These are phyloP conservation scores for Hydrolagus affinis DNA, from an alignment of 2,113 vertebrate species.

Conservation along the genomic window DNA sequence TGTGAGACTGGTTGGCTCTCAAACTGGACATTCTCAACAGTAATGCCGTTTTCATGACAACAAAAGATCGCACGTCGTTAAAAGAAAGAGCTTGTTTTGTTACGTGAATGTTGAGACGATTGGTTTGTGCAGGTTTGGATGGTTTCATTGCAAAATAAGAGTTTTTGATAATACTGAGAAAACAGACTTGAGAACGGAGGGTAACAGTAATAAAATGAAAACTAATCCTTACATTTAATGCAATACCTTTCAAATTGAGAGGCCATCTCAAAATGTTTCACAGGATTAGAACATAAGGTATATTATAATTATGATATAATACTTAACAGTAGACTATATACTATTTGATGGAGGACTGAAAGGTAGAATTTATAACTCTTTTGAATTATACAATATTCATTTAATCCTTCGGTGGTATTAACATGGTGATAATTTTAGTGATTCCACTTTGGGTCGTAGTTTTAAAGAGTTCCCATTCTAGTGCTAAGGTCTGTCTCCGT, in stretches of 20 bases:
- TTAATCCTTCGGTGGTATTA: neutral
- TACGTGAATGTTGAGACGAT: neutral
- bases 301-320: too few species aligned
- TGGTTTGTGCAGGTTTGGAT: neutral
- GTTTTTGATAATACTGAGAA: neutral
- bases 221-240: too few species aligned
- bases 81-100: neutral
- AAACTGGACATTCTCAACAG: neutral
- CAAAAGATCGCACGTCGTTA: neutral
- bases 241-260: too few species aligned
- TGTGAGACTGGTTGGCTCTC: neutral
- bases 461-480: constrained; percentile 5
- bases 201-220: too few species aligned
- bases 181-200: neutral
- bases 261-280: too few species aligned
- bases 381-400: neutral
- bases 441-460: neutral
- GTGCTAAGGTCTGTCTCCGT: constrained; percentile 2
- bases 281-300: too few species aligned
- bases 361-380: neutral
- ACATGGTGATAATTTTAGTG: neutral
- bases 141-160: neutral
- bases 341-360: too few species aligned
- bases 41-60: neutral
- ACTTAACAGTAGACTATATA: too few species aligned